phyloP scores from a whole-genome alignment of 2,797 vertebrate species.

The Phrynocephalus forsythii region DNA sequence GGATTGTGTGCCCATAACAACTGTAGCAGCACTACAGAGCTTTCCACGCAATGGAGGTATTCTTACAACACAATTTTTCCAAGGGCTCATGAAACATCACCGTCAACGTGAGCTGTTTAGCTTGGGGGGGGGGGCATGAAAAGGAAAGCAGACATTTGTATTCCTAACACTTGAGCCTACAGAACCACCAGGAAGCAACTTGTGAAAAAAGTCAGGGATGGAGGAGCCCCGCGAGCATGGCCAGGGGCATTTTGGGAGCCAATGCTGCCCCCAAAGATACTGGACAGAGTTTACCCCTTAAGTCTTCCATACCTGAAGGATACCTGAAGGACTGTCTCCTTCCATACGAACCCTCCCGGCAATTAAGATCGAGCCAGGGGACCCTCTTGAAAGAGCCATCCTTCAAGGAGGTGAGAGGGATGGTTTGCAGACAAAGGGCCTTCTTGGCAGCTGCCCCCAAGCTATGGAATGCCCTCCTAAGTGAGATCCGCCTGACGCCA shows the following conservation, averaged over 20 bases:
- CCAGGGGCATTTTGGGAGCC: not conserved
- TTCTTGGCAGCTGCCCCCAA: too few relatives aligned
- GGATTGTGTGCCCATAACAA: not conserved
- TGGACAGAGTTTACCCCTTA: not conserved
- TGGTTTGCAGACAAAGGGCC: too few relatives aligned
- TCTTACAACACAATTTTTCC: not conserved
- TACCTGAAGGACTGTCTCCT: too few relatives aligned
- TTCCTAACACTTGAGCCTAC: not conserved
- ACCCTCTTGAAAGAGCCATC: too few relatives aligned
- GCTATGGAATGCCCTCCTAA: too few relatives aligned
- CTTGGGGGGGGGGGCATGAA: not conserved
- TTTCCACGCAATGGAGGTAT: not conserved
- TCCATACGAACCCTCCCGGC: too few relatives aligned
- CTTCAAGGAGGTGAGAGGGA: too few relatives aligned
- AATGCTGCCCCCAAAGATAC: not conserved
- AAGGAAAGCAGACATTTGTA: not conserved
- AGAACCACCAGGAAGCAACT: not conserved
- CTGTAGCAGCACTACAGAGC: too few relatives aligned
- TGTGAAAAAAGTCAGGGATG: not conserved
- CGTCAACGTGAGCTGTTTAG: not conserved
- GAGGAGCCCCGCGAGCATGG: not conserved
- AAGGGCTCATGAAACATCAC: too few relatives aligned
- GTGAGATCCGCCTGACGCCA: too few relatives aligned
- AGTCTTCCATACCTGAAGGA: not conserved
- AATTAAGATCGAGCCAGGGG: too few relatives aligned